Conservation (phyloP, 2,888 invertebrate genomes). For the Melanargia galathea region DNA sequence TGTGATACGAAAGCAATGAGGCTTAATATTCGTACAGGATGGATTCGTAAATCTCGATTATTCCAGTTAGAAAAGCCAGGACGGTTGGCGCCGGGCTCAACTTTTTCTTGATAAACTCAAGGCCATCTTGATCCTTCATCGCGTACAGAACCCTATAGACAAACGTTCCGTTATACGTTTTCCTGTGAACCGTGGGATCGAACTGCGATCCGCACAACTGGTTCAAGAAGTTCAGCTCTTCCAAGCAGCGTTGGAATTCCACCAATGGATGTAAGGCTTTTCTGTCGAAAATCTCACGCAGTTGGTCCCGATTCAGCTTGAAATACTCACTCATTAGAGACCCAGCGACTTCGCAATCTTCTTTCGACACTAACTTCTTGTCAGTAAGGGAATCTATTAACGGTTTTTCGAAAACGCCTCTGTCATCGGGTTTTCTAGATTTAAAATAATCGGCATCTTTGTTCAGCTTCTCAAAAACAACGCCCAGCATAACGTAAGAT, state of each 20-base stretch:
- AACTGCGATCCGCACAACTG: constrained; percentile 49
- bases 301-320: constrained; percentile 18
- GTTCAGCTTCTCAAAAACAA: constrained; percentile 37
- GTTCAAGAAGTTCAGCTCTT: constrained; percentile 52
- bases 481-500: constrained; percentile 47
- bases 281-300: constrained; percentile 37
- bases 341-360: constrained; percentile 41
- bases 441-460: background rate
- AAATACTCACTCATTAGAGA: constrained; percentile 41
- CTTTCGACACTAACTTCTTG: constrained; percentile 29
- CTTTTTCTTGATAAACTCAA: constrained; percentile 14
- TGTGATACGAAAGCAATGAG: too few species aligned
- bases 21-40: constrained; percentile 11
- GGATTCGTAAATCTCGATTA: constrained; percentile 14
- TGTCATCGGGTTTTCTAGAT: too few species aligned
- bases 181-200: constrained; percentile 43
- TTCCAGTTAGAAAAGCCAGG: constrained; percentile 16
- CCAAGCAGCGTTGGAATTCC: constrained; percentile 51
- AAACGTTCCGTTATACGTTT: constrained; percentile 50
- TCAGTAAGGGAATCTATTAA: constrained; percentile 17
- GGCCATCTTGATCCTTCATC: constrained; percentile 11
- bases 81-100: constrained; percentile 15
- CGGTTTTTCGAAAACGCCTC: constrained; percentile 5
- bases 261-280: constrained; percentile 42
- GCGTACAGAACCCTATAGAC: constrained; percentile 44